These are phyloP conservation scores for Rhabdornis inornatus DNA, from an alignment of 2,113 vertebrate species.

Conservation along the genomic window DNA sequence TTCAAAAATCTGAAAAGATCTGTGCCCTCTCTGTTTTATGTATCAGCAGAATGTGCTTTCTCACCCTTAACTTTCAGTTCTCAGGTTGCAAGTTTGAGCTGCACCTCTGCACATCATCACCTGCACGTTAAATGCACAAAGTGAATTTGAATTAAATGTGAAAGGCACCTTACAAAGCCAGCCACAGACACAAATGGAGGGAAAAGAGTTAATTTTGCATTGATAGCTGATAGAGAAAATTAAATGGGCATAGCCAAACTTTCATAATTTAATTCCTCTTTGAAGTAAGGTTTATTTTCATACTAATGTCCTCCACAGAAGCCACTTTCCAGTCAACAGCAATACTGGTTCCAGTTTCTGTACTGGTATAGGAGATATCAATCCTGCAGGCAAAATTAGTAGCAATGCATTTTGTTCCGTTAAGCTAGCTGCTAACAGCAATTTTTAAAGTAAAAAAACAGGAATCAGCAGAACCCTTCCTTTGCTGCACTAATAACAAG, in stretches of 20 bases:
- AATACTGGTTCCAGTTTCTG: neutral
- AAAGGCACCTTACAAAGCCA: neutral
- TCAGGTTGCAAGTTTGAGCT: neutral
- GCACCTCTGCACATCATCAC: neutral
- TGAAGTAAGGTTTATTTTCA: neutral
- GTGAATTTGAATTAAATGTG: neutral
- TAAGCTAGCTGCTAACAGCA: neutral
- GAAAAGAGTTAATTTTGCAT: neutral
- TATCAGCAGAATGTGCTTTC: neutral
- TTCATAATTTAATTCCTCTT: neutral
- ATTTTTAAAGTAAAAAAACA: neutral
- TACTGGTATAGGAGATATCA: neutral
- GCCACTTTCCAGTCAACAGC: neutral
- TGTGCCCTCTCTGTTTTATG: neutral
- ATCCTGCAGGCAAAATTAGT: neutral
- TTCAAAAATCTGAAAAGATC: neutral
- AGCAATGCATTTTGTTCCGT: neutral
- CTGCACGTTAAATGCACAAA: neutral
- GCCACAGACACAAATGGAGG: neutral
- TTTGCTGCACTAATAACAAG: neutral
- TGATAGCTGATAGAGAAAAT: neutral
- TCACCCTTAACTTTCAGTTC: neutral
- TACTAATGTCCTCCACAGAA: neutral
- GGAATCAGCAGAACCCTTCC: neutral
- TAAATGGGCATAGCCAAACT: neutral